Percentiles rank a stretch among this genome's conserved stretches.
Conservation (phyloP, 2,797 vertebrate genomes). For the Gastrophryne carolinensis region DNA sequence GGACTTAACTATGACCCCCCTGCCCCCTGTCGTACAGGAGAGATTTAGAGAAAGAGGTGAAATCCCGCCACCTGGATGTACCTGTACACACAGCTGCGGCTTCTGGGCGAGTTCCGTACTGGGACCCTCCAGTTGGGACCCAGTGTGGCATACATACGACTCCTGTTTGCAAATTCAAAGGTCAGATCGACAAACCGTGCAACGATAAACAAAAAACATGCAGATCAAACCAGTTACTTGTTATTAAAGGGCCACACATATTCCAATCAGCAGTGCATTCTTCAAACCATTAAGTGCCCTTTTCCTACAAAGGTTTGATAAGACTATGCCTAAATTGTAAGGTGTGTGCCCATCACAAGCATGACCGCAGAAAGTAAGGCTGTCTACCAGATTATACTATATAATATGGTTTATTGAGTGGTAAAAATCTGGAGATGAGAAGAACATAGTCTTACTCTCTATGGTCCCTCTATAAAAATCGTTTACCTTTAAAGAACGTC, state of each 20-base stretch:
- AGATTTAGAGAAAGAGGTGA: slow-evolving; percentile 45
- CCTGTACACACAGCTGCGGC: slow-evolving; percentile 90
- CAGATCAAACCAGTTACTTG: neutral
- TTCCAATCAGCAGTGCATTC: neutral
- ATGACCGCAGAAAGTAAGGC: no score
- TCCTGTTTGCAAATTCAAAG: slow-evolving; percentile 81
- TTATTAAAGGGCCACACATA: neutral
- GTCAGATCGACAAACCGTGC: slow-evolving; percentile 55
- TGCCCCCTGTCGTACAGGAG: no score
- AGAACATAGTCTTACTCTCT: no score
- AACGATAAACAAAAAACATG: slow-evolving; percentile 39
- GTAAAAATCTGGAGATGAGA: no score
- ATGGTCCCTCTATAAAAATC: no score
- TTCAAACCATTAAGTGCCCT: neutral
- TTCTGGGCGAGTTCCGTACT: slow-evolving; percentile 85
- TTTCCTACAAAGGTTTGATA: no score
- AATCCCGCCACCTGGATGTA: slow-evolving; percentile 65
- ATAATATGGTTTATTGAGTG: no score
- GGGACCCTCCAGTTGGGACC: slow-evolving; percentile 96
- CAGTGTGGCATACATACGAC: slow-evolving; percentile 92
- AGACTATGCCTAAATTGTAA: no score
- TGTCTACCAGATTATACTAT: no score
- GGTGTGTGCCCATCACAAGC: no score
- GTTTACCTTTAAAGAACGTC: no score
- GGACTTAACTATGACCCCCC: no score